Evolutionary conservation across 1,140 invertebrate genomes (phyloP).

Genomic region (Laupala kohalensis): DNA sequence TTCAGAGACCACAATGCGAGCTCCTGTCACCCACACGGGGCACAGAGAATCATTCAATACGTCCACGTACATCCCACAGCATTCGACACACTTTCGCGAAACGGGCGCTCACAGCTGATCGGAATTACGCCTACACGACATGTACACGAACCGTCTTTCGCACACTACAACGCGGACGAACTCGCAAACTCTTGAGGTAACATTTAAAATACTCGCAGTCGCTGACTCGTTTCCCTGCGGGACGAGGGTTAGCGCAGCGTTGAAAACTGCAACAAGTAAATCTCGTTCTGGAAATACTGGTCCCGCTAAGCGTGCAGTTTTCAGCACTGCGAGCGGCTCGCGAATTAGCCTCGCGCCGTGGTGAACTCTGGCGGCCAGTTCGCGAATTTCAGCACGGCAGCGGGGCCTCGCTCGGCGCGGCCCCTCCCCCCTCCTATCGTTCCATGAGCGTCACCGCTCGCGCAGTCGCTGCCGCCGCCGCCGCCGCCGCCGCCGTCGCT

Average conservation of each 20-base stretch:
- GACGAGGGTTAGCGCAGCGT: neutral
- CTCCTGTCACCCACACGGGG: neutral
- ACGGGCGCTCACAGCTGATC: neutral
- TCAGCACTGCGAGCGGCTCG: neutral
- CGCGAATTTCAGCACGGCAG: neutral
- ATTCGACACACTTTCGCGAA: neutral
- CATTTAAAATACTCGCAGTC: neutral
- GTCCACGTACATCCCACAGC: neutral
- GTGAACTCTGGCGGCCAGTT: neutral
- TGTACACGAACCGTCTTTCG: neutral
- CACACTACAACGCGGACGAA: neutral
- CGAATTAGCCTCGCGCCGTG: neutral
- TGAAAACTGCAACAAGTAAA: neutral
- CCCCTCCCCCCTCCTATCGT: neutral
- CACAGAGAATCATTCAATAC: neutral
- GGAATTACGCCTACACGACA: neutral
- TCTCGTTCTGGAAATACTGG: neutral
- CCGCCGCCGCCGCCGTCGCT: neutral
- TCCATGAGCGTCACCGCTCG: neutral
- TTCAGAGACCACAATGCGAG: neutral
- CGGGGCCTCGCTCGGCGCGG: too few relatives aligned
- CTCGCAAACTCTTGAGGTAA: neutral
- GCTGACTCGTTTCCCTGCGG: neutral
- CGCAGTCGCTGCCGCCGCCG: too few relatives aligned
- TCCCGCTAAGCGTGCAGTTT: neutral